A percentile compares a stretch with the other conserved stretches of the same genome.
phyloP scores from a whole-genome alignment of 92 coral and sea anemone species.

The Desmophyllum pertusum region DNA sequence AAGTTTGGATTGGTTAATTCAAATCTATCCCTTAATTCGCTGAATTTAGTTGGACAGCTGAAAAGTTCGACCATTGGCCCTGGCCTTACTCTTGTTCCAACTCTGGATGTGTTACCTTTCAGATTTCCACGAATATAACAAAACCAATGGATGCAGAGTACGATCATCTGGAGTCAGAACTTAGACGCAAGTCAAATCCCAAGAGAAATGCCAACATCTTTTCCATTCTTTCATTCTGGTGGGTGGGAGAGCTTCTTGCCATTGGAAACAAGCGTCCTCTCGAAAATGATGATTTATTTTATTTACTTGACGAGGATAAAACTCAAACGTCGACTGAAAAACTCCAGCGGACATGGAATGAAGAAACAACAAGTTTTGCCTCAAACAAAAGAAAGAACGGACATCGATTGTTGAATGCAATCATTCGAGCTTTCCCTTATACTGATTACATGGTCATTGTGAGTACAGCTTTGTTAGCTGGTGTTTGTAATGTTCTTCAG shows the following conservation, averaged over 20 bases:
- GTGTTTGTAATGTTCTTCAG: slow-evolving; percentile 56
- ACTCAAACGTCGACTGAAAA: slow-evolving; percentile 43
- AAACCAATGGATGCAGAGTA: too few relatives aligned
- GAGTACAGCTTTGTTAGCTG: slow-evolving; percentile 37
- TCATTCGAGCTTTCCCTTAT: slow-evolving; percentile 44
- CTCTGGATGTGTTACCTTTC: too few relatives aligned
- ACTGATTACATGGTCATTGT: slow-evolving; percentile 33
- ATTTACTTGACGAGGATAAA: slow-evolving; percentile 52
- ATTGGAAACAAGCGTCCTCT: slow-evolving; percentile 59
- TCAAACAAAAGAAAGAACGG: neutral
- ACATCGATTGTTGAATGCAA: slow-evolving; percentile 49
- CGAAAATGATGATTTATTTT: slow-evolving; percentile 59
- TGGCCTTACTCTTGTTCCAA: too few relatives aligned
- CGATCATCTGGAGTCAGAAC: too few relatives aligned
- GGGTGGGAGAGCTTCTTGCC: slow-evolving; percentile 47
- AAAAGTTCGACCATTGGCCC: too few relatives aligned
- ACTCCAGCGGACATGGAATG: slow-evolving; percentile 43
- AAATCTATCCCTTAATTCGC: too few relatives aligned
- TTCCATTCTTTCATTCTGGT: slow-evolving; percentile 57
- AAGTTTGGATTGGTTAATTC: too few relatives aligned
- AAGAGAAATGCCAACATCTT: slow-evolving; percentile 42
- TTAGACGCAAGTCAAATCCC: too few relatives aligned
- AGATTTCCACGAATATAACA: too few relatives aligned
- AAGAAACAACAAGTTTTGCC: slow-evolving; percentile 17
- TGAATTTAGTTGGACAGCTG: too few relatives aligned